Base-by-base conservation (phyloP, 2,888 invertebrate genomes). In the Amphipoea lucens region DNA sequence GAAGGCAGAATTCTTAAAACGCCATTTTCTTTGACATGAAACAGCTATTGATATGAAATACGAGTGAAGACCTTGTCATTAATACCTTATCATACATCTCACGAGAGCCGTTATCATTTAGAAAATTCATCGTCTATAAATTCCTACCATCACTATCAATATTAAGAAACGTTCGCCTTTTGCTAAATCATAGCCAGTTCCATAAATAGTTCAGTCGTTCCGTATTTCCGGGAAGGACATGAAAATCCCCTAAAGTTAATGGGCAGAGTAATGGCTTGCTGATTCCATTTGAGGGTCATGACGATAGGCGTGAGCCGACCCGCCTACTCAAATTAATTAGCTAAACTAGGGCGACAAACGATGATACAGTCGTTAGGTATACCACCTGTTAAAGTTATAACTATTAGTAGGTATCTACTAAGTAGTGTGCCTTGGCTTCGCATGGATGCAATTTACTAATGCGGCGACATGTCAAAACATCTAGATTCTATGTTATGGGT, bases 261-360 rank as follows among this genome's bases (percentile, higher is more conserved):
- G 88, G 79, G 74, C 79, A 84, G 79, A 84, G 80, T 90, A 86
- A 91, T 90, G 87, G 88, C 82, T 87, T 89, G 86, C 81, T 92
- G 90, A 91, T 91, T 91, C 86, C 86, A 91, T 93, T 93, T 89
- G 87, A 90, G 81, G 83, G 89, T 87, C 81, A 88, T 87, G 81
- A 83, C 79, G 90, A 76, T 83, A 91, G 94, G 94, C 86, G 94
- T 90, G 92, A 88, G 87, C 85, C 89, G 95, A 90, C 92, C 92
- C 94, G 91, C 92, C 91, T 88, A 85, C 82, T 85, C 91, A 91
- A 94, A 94, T 93, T 95, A 94, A 95, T 95, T 95, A 94, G 91
- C 80, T 80, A 90, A 93, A 94, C 92, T 93, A 90, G 94, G 90
- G 83, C 91, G 87, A 78, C 86, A 81, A 74, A 45, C 82, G 67